phyloP scores from a whole-genome alignment of 2,888 invertebrate genomes.

The Caenorhabditis drosophilae region DNA sequence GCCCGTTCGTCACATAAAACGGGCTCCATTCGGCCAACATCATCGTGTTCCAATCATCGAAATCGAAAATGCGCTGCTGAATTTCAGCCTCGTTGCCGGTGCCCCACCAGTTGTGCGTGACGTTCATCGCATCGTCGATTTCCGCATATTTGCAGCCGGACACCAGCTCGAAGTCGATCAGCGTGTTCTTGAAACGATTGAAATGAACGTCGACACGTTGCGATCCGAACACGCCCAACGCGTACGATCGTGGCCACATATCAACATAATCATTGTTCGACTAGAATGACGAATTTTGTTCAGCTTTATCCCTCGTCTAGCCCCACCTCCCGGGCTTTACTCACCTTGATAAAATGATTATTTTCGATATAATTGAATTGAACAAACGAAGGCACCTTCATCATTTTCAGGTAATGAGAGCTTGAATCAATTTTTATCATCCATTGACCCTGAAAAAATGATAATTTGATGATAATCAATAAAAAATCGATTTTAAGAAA shows the following conservation, averaged over 20 bases:
- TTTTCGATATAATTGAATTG: constrained; percentile 66
- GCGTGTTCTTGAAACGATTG: constrained; percentile 83
- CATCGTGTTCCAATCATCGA: constrained; percentile 97
- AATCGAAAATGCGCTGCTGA: constrained; percentile 73
- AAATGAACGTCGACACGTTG: constrained; percentile 84
- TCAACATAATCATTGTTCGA: constrained; percentile 62
- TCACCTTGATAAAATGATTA: constrained; percentile 53
- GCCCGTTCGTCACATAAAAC: constrained; percentile 79
- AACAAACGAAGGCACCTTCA: constrained; percentile 52
- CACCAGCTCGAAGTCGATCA: constrained; percentile 83
- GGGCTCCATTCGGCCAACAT: constrained; percentile 90
- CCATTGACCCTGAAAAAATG: constrained; percentile 57
- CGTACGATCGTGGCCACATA: constrained; percentile 78
- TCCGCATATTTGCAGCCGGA: constrained; percentile 74
- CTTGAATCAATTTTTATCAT: constrained; percentile 59
- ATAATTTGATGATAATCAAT: neutral
- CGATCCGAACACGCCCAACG: constrained; percentile 88
- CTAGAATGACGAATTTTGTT: constrained; percentile 6
- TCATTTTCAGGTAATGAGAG: constrained; percentile 53
- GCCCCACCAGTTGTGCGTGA: constrained; percentile 96
- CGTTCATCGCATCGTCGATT: constrained; percentile 78
- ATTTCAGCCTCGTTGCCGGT: constrained; percentile 78
- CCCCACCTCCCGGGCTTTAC: no score
- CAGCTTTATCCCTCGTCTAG: no score
- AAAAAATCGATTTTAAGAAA: neutral